phyloP scores from a whole-genome alignment of 2,888 invertebrate species.

The Patella depressa region DNA sequence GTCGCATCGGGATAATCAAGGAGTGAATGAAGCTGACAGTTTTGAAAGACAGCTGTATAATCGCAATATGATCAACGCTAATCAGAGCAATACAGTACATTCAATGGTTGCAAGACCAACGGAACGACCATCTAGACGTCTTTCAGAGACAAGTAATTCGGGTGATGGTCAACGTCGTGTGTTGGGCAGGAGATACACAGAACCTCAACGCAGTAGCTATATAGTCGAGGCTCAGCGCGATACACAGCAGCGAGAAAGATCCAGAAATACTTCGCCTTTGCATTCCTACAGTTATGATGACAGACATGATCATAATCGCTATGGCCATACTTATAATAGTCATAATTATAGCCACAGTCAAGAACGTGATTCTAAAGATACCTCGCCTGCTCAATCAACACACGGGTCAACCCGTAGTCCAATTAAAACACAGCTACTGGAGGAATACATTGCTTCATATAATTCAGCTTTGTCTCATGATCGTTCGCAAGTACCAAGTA shows the following conservation, averaged over 20 bases:
- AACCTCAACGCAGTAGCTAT: not conserved
- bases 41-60: slow-evolving; percentile 1
- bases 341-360: not conserved
- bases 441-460: slow-evolving; percentile 4
- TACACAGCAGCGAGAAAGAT: not conserved
- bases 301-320: not conserved
- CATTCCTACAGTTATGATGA: not conserved
- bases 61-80: not conserved
- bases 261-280: slow-evolving; percentile 6
- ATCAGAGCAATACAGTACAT: not conserved
- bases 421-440: not conserved
- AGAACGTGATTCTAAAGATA: not conserved
- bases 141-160: not conserved
- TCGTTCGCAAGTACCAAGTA: not conserved
- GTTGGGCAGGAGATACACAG: not conserved
- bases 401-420: not conserved
- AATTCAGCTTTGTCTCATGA: not conserved
- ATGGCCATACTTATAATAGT: not conserved
- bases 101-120: not conserved
- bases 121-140: not conserved
- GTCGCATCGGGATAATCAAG: too few species aligned
- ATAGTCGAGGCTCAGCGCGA: not conserved
- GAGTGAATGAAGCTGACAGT: not conserved
- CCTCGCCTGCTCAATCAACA: not conserved
- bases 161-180: not conserved